Base-by-base conservation (phyloP, 2,113 vertebrate genomes). In the Rhegmatorhina hoffmannsi region DNA sequence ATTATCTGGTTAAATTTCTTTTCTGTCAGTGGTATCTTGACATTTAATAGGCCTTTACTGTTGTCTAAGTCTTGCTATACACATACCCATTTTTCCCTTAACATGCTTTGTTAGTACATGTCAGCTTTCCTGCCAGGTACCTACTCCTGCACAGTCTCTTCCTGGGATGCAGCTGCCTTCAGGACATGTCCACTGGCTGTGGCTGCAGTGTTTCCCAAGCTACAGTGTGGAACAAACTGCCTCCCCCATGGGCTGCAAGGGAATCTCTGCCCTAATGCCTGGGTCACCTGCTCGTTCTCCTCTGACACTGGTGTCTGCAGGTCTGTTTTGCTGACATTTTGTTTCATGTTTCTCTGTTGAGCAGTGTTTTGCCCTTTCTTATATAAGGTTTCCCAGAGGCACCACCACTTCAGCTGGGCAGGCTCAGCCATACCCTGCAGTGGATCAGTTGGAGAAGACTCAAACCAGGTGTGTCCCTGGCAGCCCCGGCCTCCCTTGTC, bases 1-100 rank as follows among this genome's bases (percentile, higher is more conserved):
- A 76, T 55, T 87, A 77, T 84, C 46, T 95, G n/a, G 38, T 81
- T 95, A 92, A 94, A 76, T 96, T 72, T 89, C 60, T 76, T 81
- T 89, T 50, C 67, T 84, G 44, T 94, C 69, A 91, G 92, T 87
- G 56, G 10, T 75, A 70, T 58, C 8, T 29, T 69, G 91, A 93
- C 53, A 95, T 90, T 90, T 95, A 86, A 91, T 88, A 40, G 40
- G 53, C 17, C 17, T 69, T 36, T 55, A 34, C 74, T 86, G 94
- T 94, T 80, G 19, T 75, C 46, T 84, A 83, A 70, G 80, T 78
- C 43, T 85, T 87, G 15, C 87, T 84, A 24, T 38, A 79, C 31
- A 29, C 26, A 59, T 77, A 94, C 20, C 63, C 8, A 2, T 34
- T 82, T 43, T 67, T 84, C 26, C 53, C 6, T 84, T 73, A 73